Evolutionary conservation across 2,113 vertebrate species (phyloP).

Genomic region (Scalopus aquaticus): DNA sequence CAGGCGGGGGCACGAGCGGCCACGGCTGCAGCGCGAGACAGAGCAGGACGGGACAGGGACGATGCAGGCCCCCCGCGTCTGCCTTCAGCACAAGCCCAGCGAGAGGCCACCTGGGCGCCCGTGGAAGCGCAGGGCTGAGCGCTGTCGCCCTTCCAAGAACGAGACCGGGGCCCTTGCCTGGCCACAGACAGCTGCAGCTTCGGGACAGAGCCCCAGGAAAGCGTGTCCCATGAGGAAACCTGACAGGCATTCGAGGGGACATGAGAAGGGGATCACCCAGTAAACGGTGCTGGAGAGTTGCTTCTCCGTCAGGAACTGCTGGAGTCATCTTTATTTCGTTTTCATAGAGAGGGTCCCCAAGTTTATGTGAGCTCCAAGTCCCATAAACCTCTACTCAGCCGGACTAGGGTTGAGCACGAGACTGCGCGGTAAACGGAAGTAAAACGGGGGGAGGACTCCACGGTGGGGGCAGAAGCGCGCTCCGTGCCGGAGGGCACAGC

Average conservation of each 20-base stretch:
- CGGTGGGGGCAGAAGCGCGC: too few relatives aligned
- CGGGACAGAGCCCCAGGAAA: background rate
- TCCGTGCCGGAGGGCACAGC: too few relatives aligned
- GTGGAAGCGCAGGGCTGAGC: background rate
- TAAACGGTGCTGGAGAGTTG: background rate
- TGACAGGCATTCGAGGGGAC: background rate
- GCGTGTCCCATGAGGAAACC: background rate
- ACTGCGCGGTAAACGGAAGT: too few relatives aligned
- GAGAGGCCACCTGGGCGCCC: background rate
- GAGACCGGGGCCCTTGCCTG: background rate
- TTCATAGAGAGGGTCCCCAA: background rate
- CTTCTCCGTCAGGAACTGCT: background rate
- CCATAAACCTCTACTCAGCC: background rate
- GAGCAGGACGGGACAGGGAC: background rate
- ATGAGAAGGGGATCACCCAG: background rate
- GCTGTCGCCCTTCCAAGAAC: too few relatives aligned
- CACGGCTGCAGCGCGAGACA: background rate
- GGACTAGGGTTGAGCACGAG: background rate
- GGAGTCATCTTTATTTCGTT: background rate
- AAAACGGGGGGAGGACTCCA: too few relatives aligned
- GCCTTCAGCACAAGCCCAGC: background rate
- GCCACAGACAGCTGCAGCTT: too few relatives aligned
- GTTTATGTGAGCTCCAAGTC: background rate
- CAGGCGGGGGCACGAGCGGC: background rate
- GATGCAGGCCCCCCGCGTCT: background rate